phyloP scores from a whole-genome alignment of 2,888 invertebrate genomes.

The Chrysolina haemoptera region DNA sequence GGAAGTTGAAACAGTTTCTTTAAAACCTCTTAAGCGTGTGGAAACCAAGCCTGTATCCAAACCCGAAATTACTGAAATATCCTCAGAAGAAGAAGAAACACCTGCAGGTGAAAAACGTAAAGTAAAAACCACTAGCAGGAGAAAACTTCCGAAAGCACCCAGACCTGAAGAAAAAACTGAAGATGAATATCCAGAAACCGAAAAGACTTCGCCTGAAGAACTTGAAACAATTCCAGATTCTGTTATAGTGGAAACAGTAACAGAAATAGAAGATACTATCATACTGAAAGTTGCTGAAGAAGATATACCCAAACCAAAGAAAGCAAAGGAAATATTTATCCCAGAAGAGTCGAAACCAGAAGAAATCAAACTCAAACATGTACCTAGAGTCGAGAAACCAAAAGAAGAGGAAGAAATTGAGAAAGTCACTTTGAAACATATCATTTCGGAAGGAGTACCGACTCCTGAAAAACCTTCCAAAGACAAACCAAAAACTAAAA shows the following conservation, averaged over 20 bases:
- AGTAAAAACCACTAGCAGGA: conserved; percentile 1
- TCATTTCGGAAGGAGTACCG: conserved; percentile 53
- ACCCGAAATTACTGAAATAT: conserved; percentile 73
- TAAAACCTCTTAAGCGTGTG: conserved; percentile 46
- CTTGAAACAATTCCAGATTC: conserved; percentile 64
- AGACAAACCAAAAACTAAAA: conserved; percentile 52
- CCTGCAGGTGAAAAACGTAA: conserved; percentile 1
- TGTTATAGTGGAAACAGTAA: conserved; percentile 73
- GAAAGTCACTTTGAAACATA: conserved; percentile 64
- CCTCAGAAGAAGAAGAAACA: conserved; percentile 68
- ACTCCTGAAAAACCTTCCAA: conserved; percentile 51
- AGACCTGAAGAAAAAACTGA: conserved; percentile 45
- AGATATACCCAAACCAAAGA: conserved; percentile 61
- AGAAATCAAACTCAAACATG: conserved; percentile 64
- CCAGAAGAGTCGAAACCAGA: conserved; percentile 61
- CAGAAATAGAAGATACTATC: conserved; percentile 74
- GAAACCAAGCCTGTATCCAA: conserved; percentile 46
- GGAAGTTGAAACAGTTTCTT: conserved; percentile 52
- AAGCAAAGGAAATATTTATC: conserved; percentile 53
- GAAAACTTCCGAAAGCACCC: conserved; percentile 12
- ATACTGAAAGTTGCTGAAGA: conserved; percentile 70
- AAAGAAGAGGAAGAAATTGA: conserved; percentile 63
- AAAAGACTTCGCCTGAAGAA: conserved; percentile 59
- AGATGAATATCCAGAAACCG: conserved; percentile 42
- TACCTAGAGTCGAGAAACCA: conserved; percentile 53